phyloP scores from a whole-genome alignment of 2,888 invertebrate species.

The Meteorus colon region DNA sequence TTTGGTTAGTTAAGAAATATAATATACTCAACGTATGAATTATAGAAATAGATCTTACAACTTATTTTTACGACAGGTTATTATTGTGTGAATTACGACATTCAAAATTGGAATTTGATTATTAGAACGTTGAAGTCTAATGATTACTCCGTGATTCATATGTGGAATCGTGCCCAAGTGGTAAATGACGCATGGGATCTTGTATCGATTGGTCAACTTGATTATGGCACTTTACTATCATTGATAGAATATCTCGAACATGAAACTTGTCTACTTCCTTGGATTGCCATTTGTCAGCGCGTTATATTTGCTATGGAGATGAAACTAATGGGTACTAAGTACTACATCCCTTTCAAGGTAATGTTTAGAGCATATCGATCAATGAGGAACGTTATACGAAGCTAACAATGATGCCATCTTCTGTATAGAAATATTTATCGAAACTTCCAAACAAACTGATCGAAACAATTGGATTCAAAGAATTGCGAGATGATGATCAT shows the following conservation, averaged over 20 bases:
- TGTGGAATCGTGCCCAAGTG: neutral
- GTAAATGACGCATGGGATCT: neutral
- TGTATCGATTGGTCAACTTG: neutral
- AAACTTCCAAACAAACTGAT: neutral
- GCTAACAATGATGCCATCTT: neutral
- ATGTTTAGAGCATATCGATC: too few relatives aligned
- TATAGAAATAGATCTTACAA: neutral
- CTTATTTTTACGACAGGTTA: neutral
- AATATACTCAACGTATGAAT: neutral
- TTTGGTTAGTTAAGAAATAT: neutral
- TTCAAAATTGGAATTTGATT: neutral
- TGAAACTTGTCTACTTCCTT: neutral
- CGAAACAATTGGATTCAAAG: neutral
- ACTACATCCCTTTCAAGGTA: neutral
- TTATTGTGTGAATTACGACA: conserved; percentile 13
- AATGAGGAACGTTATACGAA: neutral
- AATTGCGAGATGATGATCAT: neutral
- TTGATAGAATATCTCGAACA: neutral
- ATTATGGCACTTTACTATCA: neutral
- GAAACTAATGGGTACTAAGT: neutral
- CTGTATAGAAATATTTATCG: neutral
- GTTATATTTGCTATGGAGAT: neutral
- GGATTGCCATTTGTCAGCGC: neutral
- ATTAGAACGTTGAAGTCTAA: neutral
- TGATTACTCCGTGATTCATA: neutral